Evolutionary conservation across 1,140 invertebrate species (phyloP).

Genomic region (Monomorium pharaonis): DNA sequence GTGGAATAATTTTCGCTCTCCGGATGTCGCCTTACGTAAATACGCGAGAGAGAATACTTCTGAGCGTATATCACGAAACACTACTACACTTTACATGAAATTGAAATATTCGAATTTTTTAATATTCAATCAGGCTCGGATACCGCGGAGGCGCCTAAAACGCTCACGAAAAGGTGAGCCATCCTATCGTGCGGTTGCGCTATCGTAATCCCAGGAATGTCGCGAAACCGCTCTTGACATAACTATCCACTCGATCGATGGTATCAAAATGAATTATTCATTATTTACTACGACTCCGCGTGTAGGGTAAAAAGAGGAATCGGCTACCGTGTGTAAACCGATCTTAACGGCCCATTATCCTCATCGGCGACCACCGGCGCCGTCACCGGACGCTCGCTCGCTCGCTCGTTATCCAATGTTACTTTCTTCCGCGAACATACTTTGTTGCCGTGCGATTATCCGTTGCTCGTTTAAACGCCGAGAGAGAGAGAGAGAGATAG

Average conservation of each 20-base stretch:
- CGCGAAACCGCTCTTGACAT: slow-evolving; percentile 48
- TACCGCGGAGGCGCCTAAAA: not conserved
- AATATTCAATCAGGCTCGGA: slow-evolving; percentile 14
- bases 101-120: too few relatives aligned
- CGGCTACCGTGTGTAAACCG: not conserved
- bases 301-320: not conserved
- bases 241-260: slow-evolving; percentile 26
- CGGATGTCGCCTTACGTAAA: not conserved
- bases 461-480: not conserved
- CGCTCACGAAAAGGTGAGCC: not conserved
- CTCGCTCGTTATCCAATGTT: slow-evolving; percentile 39
- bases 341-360: slow-evolving; percentile 5
- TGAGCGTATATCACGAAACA: too few relatives aligned
- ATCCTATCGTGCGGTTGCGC: not conserved
- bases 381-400: slow-evolving; percentile 2
- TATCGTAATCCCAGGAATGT: slow-evolving; percentile 39
- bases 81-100: too few relatives aligned
- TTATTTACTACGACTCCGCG: slow-evolving; percentile 29
- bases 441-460: slow-evolving; percentile 45
- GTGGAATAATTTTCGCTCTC: slow-evolving; percentile 23
- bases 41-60: slow-evolving; percentile 13
- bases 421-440: slow-evolving; percentile 42
- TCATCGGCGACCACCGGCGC: not conserved
- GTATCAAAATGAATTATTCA: slow-evolving; percentile 51
- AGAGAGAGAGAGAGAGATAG: not conserved